Percentiles rank a stretch among this genome's conserved stretches.
Evolutionary conservation across 2,888 invertebrate species (phyloP).

Genomic region (Furcula furcula): DNA sequence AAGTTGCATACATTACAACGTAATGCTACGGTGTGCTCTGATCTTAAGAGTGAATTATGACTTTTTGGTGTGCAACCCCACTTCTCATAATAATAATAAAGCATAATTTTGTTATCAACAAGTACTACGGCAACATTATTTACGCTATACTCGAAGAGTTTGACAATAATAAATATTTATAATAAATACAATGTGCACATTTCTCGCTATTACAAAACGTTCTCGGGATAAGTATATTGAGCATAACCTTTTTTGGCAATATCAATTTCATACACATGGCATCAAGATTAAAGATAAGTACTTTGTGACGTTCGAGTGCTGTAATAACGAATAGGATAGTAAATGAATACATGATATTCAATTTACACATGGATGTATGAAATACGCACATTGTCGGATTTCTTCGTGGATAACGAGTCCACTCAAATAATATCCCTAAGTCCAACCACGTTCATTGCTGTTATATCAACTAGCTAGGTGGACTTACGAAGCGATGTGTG

Average conservation of each 20-base stretch:
- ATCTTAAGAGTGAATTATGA: too few relatives aligned
- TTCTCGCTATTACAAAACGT: constrained; percentile 41
- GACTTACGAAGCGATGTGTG: constrained; percentile 9
- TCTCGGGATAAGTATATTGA: constrained; percentile 49
- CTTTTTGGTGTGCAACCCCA: too few relatives aligned
- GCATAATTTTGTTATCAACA: constrained; percentile 73
- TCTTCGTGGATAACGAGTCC: constrained; percentile 40
- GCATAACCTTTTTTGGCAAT: constrained; percentile 66
- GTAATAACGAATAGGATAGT: constrained; percentile 35
- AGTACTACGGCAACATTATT: constrained; percentile 71
- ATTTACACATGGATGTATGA: constrained; percentile 38
- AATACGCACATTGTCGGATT: constrained; percentile 66
- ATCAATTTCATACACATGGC: constrained; percentile 32
- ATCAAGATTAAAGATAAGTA: constrained; percentile 42
- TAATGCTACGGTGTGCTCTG: too few relatives aligned
- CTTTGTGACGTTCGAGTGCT: constrained; percentile 56
- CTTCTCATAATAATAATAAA: constrained; percentile 65
- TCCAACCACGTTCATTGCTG: constrained; percentile 8
- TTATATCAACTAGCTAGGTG: constrained; percentile 14
- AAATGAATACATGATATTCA: constrained; percentile 42
- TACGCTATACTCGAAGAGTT: constrained; percentile 64
- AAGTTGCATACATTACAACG: too few relatives aligned
- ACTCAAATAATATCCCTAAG: constrained; percentile 38
- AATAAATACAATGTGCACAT: constrained; percentile 70
- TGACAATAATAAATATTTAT: constrained; percentile 63